A percentile compares a stretch with the other conserved stretches of the same genome.
phyloP scores from a whole-genome alignment of 64 coral and sea anemone species.

The Hydrozoanthus tunicans region DNA sequence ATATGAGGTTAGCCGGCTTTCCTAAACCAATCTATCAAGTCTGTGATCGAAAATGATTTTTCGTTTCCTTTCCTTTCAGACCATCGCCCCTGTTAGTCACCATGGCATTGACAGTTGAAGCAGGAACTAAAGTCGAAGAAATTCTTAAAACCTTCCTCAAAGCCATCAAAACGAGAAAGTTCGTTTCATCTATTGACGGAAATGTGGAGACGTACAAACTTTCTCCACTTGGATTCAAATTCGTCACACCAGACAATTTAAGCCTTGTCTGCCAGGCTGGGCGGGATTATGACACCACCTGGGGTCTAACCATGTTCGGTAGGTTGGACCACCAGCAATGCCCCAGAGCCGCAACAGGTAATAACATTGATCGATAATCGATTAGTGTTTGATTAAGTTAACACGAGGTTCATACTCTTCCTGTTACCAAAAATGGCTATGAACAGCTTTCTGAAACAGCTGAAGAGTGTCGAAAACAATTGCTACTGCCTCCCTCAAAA shows the following conservation, averaged over 20 bases:
- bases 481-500: too few relatives aligned
- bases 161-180: slow-evolving; percentile 63
- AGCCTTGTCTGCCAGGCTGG: slow-evolving; percentile 71
- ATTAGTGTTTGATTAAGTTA: background rate
- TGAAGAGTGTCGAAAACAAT: too few relatives aligned
- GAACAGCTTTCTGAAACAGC: too few relatives aligned
- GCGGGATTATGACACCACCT: slow-evolving; percentile 75
- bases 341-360: slow-evolving; percentile 78
- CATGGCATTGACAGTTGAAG: slow-evolving; percentile 61
- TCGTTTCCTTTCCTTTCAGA: slow-evolving; percentile 37
- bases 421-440: too few relatives aligned
- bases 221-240: slow-evolving; percentile 72
- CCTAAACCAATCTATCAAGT: background rate
- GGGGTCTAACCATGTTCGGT: slow-evolving; percentile 74
- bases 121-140: slow-evolving; percentile 44
- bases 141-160: slow-evolving; percentile 50
- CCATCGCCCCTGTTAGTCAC: slow-evolving; percentile 75
- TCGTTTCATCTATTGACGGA: slow-evolving; percentile 87
- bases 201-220: slow-evolving; percentile 69
- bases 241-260: slow-evolving; percentile 61
- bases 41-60: background rate
- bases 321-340: slow-evolving; percentile 44
- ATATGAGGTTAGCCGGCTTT: too few relatives aligned
- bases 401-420: too few relatives aligned
- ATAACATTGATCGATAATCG: background rate